Evolutionary conservation across 1,140 invertebrate species (phyloP).

Genomic region (Psix sp.): DNA sequence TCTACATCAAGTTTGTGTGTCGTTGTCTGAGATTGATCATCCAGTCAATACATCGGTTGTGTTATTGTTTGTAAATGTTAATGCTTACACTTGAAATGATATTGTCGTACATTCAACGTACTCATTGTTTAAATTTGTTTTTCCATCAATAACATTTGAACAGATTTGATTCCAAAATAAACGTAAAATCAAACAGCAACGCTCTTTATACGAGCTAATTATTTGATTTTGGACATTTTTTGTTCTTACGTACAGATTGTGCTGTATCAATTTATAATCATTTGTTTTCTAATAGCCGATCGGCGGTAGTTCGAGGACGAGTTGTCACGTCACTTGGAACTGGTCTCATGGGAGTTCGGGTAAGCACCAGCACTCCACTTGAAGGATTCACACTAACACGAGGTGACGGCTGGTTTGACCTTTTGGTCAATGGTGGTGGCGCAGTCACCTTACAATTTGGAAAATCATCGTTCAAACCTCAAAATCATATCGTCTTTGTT

Average conservation of each 20-base stretch:
- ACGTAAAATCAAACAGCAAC: background rate
- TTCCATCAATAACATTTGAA: slow-evolving; percentile 3
- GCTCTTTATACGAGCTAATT: slow-evolving; percentile 23
- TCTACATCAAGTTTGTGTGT: slow-evolving; percentile 52
- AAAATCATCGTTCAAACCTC: slow-evolving; percentile 91
- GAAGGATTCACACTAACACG: slow-evolving; percentile 96
- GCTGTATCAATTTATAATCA: slow-evolving; percentile 12
- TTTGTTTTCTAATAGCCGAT: slow-evolving; percentile 83
- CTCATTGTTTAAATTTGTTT: slow-evolving; percentile 58
- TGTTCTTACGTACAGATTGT: background rate
- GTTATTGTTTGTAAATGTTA: slow-evolving; percentile 18
- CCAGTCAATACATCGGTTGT: slow-evolving; percentile 21
- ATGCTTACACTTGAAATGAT: slow-evolving; percentile 59
- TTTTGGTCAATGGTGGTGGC: slow-evolving; percentile 97
- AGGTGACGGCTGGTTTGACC: slow-evolving; percentile 95
- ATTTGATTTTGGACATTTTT: slow-evolving; percentile 6
- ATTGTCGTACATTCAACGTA: slow-evolving; percentile 66
- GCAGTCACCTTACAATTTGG: slow-evolving; percentile 96
- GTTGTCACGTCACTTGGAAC: slow-evolving; percentile 94
- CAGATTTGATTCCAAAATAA: slow-evolving; percentile 2
- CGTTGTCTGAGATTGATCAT: slow-evolving; percentile 19
- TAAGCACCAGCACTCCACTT: slow-evolving; percentile 90
- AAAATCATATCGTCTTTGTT: slow-evolving; percentile 94
- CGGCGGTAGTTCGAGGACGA: slow-evolving; percentile 95
- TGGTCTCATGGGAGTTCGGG: slow-evolving; percentile 94